Evolutionary conservation across 2,113 vertebrate genomes (phyloP), one percentile per base, ranked within the genome.

Genomic region (Anas platyrhynchos): DNA sequence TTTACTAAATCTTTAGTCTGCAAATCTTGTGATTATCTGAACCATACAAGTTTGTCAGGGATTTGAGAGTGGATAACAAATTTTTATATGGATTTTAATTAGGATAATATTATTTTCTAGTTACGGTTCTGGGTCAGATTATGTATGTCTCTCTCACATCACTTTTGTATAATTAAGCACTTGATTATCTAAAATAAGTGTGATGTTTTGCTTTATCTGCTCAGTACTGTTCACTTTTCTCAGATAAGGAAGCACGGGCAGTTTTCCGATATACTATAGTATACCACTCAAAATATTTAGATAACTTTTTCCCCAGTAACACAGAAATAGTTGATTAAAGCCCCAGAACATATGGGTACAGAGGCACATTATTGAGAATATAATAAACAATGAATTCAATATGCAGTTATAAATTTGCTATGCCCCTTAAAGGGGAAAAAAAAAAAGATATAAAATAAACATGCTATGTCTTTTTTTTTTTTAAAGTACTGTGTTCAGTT

Each of bases 91-190:
- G 6, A 78, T 90, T 96, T 94, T 90, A 94, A 91, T 95, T 93
- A 96, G 88, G 69, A 88, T 58, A 92, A 73, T 90, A 69, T 82
- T 93, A 93, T 93, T 93, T 97, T 95, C 78, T 74, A 91, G 79
- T 83, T 52, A 93, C 43, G 93, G 63, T 89, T 94, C 75, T 83
- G 63, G 67, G 77, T 91, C 89, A 81, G 72, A 77, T 78, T 96
- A 29, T 85, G 61, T 83, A 87, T 81, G 29, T 95, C 72, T 83
- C 69, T 89, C 62, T 91, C 44, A 26, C n/a, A 83, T 94, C 62
- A 69, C 59, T 94, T 87, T 44, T 91, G 48, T 69, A 36, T 84
- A 94, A 94, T 95, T 96, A 90, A 59, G 84, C 50, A 65, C 71
- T 83, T 87, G 91, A 93, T 93, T 89, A 89, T 66, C 55, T 86